Evolutionary conservation across 2,797 vertebrate species (phyloP).

Genomic region (Alcedo quadribrachys): DNA sequence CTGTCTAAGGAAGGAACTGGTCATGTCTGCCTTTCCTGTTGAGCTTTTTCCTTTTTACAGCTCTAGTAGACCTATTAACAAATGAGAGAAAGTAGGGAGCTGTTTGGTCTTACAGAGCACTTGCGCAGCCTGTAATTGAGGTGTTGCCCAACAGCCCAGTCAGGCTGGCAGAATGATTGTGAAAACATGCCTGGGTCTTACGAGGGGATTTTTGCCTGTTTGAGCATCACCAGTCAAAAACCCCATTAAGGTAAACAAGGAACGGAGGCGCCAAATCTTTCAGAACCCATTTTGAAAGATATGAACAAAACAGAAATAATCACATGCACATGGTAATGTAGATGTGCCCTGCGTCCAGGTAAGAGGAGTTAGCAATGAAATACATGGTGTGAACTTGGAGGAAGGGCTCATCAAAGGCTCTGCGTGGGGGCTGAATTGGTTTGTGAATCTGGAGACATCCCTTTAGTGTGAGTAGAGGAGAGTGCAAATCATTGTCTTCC

Average conservation of each 20-base stretch:
- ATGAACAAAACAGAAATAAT: not conserved
- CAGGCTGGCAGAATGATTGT: not conserved
- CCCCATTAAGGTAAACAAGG: not conserved
- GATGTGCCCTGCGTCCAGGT: not conserved
- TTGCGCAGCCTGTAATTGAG: not conserved
- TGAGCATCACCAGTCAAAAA: not conserved
- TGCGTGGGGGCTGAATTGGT: not conserved
- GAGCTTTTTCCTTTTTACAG: conserved; percentile 23
- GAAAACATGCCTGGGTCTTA: not conserved
- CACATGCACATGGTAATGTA: not conserved
- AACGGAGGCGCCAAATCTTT: not conserved
- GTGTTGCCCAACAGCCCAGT: not conserved
- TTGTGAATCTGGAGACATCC: not conserved
- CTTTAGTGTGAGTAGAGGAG: not conserved
- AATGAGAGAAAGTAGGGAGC: not conserved
- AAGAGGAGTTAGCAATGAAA: not conserved
- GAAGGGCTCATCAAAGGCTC: not conserved
- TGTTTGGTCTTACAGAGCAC: not conserved
- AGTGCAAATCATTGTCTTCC: not conserved
- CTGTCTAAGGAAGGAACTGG: conserved; percentile 33
- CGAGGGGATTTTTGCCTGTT: not conserved
- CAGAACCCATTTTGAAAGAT: not conserved
- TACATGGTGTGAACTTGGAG: not conserved
- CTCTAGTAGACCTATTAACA: not conserved
- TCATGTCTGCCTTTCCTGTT: conserved; percentile 36